A percentile compares a stretch with the other conserved stretches of the same genome.
phyloP scores from a whole-genome alignment of 2,888 invertebrate genomes.

The Cheilosia vernalis region DNA sequence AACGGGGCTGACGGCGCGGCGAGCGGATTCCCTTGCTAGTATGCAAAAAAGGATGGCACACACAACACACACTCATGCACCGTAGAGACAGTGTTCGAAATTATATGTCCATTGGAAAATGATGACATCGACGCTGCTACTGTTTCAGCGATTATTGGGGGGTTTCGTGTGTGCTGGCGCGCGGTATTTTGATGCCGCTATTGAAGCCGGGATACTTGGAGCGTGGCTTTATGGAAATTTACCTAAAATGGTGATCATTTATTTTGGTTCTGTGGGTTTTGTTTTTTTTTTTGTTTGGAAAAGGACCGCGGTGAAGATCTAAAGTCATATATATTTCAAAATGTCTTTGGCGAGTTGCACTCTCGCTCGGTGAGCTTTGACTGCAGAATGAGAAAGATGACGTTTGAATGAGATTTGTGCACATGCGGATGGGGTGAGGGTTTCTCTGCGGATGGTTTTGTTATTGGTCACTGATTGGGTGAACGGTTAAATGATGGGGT shows the following conservation, averaged over 20 bases:
- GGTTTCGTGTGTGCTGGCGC: slow-evolving; percentile 14
- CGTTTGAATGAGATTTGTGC: slow-evolving; percentile 65
- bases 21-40: slow-evolving; percentile 16
- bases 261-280: slow-evolving; percentile 45
- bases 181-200: slow-evolving; percentile 50
- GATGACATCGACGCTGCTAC: slow-evolving; percentile 72
- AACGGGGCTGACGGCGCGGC: not conserved
- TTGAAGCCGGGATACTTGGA: slow-evolving; percentile 43
- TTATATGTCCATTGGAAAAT: slow-evolving; percentile 72
- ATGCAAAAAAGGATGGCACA: slow-evolving; percentile 67
- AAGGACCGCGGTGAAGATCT: slow-evolving; percentile 62
- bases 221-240: slow-evolving; percentile 75
- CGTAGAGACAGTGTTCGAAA: slow-evolving; percentile 34
- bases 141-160: slow-evolving; percentile 56
- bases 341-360: slow-evolving; percentile 47
- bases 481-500: slow-evolving; percentile 12
- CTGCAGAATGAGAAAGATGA: slow-evolving; percentile 61
- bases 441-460: not conserved
- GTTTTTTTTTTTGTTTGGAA: slow-evolving; percentile 10
- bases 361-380: slow-evolving; percentile 28
- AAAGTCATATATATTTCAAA: slow-evolving; percentile 66
- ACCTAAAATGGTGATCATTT: slow-evolving; percentile 75
- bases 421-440: not conserved
- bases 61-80: too few species aligned
- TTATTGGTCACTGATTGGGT: slow-evolving; percentile 12